These are phyloP conservation scores for Microctenopoma lineatum DNA, from an alignment of 2,797 vertebrate genomes.

Conservation along the genomic window DNA sequence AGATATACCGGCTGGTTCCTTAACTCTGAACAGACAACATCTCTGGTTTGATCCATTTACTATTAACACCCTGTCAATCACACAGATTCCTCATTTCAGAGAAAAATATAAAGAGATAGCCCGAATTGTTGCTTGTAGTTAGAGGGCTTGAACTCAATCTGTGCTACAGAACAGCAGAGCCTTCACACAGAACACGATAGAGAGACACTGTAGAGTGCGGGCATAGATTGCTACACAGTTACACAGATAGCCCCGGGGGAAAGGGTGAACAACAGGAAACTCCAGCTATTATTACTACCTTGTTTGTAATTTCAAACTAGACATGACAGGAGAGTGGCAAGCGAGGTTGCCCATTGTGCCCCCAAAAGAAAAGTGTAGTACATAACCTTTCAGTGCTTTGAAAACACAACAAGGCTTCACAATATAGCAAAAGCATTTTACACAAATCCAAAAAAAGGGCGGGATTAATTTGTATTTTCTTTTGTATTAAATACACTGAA, in stretches of 20 bases:
- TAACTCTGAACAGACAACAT: slow-evolving; percentile 44
- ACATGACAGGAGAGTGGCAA: slow-evolving; percentile 54
- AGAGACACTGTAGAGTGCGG: slow-evolving; percentile 50
- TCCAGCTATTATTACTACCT: slow-evolving; percentile 57
- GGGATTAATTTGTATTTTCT: slow-evolving; percentile 17
- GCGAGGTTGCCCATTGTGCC: slow-evolving; percentile 30
- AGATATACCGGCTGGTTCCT: slow-evolving; percentile 5
- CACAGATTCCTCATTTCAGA: slow-evolving; percentile 45
- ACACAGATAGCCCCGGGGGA: slow-evolving; percentile 46
- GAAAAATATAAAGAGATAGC: slow-evolving; percentile 53
- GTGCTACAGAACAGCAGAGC: slow-evolving; percentile 39
- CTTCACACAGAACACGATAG: slow-evolving; percentile 30
- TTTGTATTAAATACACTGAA: neutral
- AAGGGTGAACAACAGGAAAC: slow-evolving; percentile 55
- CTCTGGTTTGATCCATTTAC: slow-evolving; percentile 52
- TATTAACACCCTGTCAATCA: slow-evolving; percentile 68
- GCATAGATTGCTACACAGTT: slow-evolving; percentile 57
- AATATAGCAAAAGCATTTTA: neutral
- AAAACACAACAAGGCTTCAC: slow-evolving; percentile 1
- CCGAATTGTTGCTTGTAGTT: slow-evolving; percentile 44
- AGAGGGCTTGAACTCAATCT: slow-evolving; percentile 79
- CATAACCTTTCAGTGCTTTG: slow-evolving; percentile 18
- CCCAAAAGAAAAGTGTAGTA: slow-evolving; percentile 32
- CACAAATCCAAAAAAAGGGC: slow-evolving; percentile 1
- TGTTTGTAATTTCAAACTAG: slow-evolving; percentile 71